Percentiles rank a stretch among this genome's conserved stretches.
phyloP scores from a whole-genome alignment of 2,888 invertebrate species.

The Drosophila lutescens region DNA sequence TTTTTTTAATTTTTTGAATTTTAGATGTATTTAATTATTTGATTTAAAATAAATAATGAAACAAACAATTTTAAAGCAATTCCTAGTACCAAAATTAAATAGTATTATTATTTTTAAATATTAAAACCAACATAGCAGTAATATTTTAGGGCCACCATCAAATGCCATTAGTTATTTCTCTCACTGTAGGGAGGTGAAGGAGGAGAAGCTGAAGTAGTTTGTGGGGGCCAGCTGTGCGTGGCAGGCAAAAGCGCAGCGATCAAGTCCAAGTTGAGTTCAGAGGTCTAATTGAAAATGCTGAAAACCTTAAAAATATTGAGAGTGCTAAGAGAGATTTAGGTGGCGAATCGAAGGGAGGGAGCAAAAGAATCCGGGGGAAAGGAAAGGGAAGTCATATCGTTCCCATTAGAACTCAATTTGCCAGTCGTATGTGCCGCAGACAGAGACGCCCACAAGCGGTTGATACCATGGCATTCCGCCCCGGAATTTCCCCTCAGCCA shows the following conservation, averaged over 20 bases:
- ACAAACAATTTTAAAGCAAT: too few species aligned
- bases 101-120: too few species aligned
- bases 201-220: constrained; percentile 34
- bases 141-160: too few species aligned
- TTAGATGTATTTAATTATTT: too few species aligned
- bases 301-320: constrained; percentile 74
- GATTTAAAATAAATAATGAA: too few species aligned
- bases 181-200: constrained; percentile 13
- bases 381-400: constrained; percentile 34
- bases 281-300: constrained; percentile 82
- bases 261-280: constrained; percentile 68
- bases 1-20: too few species aligned
- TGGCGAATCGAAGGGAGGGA: constrained; percentile 7
- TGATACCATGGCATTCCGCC: constrained; percentile 11
- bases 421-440: constrained; percentile 32
- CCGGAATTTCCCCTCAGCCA: constrained; percentile 11
- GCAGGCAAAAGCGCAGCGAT: constrained; percentile 50
- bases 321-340: constrained; percentile 50
- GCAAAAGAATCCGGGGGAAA: constrained; percentile 1
- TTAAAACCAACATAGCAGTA: too few species aligned
- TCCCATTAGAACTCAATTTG: constrained; percentile 75
- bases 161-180: background rate
- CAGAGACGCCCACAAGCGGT: constrained; percentile 63
- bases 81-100: too few species aligned
- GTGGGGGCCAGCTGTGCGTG: constrained; percentile 50